phyloP scores from a whole-genome alignment of 2,113 vertebrate species.

The Irena cyanogastra region DNA sequence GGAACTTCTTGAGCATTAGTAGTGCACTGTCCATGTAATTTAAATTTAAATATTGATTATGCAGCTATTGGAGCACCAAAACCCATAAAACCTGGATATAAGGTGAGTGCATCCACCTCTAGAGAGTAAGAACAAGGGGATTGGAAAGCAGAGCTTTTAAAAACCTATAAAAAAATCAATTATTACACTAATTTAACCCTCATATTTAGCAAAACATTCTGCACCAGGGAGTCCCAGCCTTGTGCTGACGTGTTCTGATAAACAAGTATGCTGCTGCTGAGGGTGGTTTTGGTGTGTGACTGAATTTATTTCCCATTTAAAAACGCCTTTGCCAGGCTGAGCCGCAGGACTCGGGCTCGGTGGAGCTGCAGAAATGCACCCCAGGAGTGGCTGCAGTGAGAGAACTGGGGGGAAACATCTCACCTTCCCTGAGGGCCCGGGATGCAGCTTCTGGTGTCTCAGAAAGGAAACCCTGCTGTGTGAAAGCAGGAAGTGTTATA shows the following conservation, averaged over 20 bases:
- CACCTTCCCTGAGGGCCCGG: neutral
- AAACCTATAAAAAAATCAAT: neutral
- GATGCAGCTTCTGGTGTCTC: neutral
- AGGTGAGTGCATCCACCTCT: neutral
- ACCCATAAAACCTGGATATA: rapidly evolving
- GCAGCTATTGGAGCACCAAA: neutral
- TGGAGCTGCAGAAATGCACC: neutral
- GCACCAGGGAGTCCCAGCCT: neutral
- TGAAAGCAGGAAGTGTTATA: neutral
- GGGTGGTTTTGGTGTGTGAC: neutral
- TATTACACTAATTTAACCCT: neutral
- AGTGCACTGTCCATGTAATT: neutral
- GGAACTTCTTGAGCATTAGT: neutral
- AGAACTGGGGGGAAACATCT: neutral
- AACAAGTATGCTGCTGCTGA: neutral
- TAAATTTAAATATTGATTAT: neutral
- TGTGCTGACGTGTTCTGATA: neutral
- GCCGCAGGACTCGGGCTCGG: neutral
- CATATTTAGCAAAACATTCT: neutral
- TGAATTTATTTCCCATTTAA: neutral
- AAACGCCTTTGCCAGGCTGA: neutral
- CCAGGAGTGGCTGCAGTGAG: neutral
- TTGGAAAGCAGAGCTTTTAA: neutral
- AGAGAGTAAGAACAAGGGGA: neutral
- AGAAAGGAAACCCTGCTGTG: neutral